Evolutionary conservation across 2,888 invertebrate genomes (phyloP).

Genomic region (Agrotis puta): DNA sequence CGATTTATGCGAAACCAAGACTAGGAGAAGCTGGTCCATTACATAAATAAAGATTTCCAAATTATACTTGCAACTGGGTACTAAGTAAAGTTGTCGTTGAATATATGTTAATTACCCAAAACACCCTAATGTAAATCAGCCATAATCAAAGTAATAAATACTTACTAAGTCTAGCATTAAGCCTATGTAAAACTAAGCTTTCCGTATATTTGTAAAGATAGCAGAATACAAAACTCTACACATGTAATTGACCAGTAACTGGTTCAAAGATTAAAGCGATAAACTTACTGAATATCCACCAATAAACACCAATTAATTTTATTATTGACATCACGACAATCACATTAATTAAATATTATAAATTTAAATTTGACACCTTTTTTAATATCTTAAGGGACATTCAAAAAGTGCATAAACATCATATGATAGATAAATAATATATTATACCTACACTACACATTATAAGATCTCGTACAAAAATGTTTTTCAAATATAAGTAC

Average conservation of each 20-base stretch:
- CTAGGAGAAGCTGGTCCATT: no score
- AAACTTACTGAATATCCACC: constrained; percentile 13
- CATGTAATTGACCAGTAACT: constrained; percentile 32
- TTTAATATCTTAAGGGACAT: background rate
- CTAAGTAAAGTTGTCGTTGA: background rate
- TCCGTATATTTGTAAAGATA: constrained; percentile 16
- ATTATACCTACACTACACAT: constrained; percentile 26
- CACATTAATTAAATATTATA: constrained; percentile 15
- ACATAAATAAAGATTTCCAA: no score
- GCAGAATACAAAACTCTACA: constrained; percentile 9
- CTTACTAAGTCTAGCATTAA: constrained; percentile 18
- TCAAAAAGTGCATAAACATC: constrained; percentile 12
- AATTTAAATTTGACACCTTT: background rate
- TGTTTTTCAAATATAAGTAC: constrained; percentile 48
- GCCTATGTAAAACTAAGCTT: background rate
- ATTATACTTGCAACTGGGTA: no score
- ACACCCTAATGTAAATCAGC: constrained; percentile 9
- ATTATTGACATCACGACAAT: constrained; percentile 20
- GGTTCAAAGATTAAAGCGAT: constrained; percentile 3
- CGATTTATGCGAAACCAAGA: no score
- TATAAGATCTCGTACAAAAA: constrained; percentile 40
- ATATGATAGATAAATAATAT: constrained; percentile 11
- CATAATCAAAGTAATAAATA: constrained; percentile 9
- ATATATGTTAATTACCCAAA: background rate
- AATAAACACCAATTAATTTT: background rate